Evolutionary conservation across 2,888 invertebrate genomes (phyloP).

Genomic region (Crossocerus cetratus): DNA sequence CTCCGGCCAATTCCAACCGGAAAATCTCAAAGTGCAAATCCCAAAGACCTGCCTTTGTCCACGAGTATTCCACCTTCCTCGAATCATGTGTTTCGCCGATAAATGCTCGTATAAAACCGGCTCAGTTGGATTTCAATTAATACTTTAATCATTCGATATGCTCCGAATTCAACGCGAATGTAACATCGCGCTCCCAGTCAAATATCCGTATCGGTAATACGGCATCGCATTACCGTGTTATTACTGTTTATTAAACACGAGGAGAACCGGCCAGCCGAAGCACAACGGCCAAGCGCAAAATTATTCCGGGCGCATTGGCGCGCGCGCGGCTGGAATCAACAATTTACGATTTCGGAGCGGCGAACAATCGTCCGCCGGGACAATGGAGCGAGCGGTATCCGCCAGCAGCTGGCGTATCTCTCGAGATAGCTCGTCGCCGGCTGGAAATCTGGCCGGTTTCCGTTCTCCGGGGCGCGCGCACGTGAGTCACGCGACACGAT

Average conservation of each 20-base stretch:
- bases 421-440: constrained; percentile 10
- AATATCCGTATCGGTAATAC: background rate
- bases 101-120: too few relatives aligned
- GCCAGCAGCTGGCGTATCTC: constrained; percentile 12
- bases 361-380: constrained; percentile 25
- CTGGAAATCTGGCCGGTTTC: constrained; percentile 30
- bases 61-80: too few relatives aligned
- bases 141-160: too few relatives aligned
- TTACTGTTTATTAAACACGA: constrained; percentile 7
- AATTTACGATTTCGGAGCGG: constrained; percentile 33
- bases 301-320: background rate
- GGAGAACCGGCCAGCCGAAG: constrained; percentile 33
- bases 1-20: too few relatives aligned
- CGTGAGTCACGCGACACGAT: constrained; percentile 54
- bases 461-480: constrained; percentile 9
- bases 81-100: too few relatives aligned
- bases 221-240: too few relatives aligned
- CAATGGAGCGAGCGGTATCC: constrained; percentile 22
- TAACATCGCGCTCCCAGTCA: too few relatives aligned
- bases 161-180: too few relatives aligned
- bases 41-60: too few relatives aligned
- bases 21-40: too few relatives aligned
- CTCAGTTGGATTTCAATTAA: too few relatives aligned
- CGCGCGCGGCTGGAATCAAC: background rate
- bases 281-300: constrained; percentile 29